Conservation (phyloP, 2,888 invertebrate species). For the Gibbula magus region DNA sequence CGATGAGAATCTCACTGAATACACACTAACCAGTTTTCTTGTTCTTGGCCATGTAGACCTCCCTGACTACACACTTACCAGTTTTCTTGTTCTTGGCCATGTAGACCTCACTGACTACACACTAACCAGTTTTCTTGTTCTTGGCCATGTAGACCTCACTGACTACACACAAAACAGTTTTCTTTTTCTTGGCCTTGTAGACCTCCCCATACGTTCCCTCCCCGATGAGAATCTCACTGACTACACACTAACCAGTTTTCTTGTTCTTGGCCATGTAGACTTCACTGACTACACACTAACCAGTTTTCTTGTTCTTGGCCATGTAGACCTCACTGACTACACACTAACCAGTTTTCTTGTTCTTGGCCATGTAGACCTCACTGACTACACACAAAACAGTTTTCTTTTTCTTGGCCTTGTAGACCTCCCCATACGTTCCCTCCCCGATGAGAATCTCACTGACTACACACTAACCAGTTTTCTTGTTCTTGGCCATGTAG, state of each 20-base stretch:
- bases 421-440: too few relatives aligned
- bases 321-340: not conserved
- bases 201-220: conserved; percentile 90
- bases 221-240: conserved; percentile 86
- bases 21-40: too few relatives aligned
- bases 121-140: too few relatives aligned
- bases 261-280: conserved; percentile 85
- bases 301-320: conserved; percentile 78
- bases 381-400: too few relatives aligned
- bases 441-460: too few relatives aligned
- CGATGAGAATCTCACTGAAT: conserved; percentile 85
- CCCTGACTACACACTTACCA: too few relatives aligned
- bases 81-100: conserved; percentile 83
- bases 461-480: too few relatives aligned
- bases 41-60: conserved; percentile 85
- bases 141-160: conserved; percentile 86
- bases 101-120: conserved; percentile 87
- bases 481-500: conserved; percentile 77
- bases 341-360: too few relatives aligned
- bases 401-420: too few relatives aligned
- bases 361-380: too few relatives aligned
- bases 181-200: conserved; percentile 83
- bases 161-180: too few relatives aligned
- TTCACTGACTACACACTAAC: conserved; percentile 82
- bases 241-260: too few relatives aligned